Conservation (phyloP, 2,113 vertebrate genomes). For the Stictonetta naevosa region DNA sequence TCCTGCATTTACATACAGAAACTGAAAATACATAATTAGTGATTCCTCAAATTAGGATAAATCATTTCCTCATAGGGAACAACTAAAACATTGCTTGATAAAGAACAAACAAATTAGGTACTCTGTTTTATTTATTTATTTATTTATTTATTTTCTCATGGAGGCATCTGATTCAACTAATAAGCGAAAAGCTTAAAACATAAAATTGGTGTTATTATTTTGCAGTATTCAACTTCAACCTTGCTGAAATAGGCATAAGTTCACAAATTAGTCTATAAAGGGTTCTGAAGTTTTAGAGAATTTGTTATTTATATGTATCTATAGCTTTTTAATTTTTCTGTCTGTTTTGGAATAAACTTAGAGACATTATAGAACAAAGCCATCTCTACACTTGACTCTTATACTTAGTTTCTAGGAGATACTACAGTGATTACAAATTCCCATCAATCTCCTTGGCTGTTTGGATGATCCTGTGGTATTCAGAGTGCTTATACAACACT, state of each 20-base stretch:
- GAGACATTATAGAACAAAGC: not conserved
- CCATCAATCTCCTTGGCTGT: rapidly evolving
- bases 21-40: not conserved
- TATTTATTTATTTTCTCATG: not conserved
- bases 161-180: not conserved
- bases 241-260: not conserved
- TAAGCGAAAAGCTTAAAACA: not conserved
- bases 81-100: not conserved
- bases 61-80: not conserved
- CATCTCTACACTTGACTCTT: too few species aligned
- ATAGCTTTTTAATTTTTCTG: not conserved
- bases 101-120: not conserved
- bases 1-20: not conserved
- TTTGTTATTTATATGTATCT: not conserved
- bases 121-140: not conserved
- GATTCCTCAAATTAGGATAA: not conserved
- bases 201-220: not conserved
- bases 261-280: not conserved
- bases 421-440: not conserved
- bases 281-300: not conserved
- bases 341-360: not conserved
- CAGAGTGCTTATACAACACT: not conserved
- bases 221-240: not conserved
- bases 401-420: not conserved
- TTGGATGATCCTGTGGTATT: not conserved